Conservation (phyloP, 2,113 vertebrate genomes). For the Mesocricetus auratus region DNA sequence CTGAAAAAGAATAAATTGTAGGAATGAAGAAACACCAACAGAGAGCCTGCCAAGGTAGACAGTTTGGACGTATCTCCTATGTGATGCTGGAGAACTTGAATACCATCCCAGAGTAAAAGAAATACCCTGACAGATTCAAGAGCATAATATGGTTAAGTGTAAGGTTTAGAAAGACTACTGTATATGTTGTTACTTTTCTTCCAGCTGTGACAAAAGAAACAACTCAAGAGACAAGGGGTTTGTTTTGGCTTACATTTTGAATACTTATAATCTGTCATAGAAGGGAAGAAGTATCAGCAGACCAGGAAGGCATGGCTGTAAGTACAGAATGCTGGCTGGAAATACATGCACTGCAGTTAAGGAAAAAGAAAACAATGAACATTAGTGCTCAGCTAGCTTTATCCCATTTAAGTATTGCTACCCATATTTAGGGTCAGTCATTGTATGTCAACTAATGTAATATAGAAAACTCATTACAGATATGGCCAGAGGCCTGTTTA, state of each 20-base stretch:
- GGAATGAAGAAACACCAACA: background rate
- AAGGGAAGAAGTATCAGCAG: background rate
- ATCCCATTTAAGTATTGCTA: background rate
- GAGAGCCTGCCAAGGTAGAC: background rate
- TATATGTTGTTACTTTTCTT: background rate
- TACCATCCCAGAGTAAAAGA: background rate
- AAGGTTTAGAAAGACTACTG: background rate
- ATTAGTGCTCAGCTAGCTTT: background rate
- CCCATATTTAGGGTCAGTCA: background rate
- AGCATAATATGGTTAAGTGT: background rate
- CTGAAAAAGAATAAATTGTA: background rate
- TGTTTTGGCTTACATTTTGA: background rate
- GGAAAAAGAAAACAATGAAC: background rate
- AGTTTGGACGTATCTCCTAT: background rate
- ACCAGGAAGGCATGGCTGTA: background rate
- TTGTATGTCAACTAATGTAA: background rate
- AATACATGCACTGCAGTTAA: background rate
- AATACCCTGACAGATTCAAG: background rate
- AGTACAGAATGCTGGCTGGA: background rate
- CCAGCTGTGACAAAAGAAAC: background rate
- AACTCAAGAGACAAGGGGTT: background rate
- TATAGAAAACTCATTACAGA: background rate
- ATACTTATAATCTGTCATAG: background rate
- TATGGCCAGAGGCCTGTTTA: background rate
- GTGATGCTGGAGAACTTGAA: background rate